Evolutionary conservation across 2,888 invertebrate species (phyloP), one percentile per base, ranked within the genome.

Genomic region (Phrixothrix hirtus): DNA sequence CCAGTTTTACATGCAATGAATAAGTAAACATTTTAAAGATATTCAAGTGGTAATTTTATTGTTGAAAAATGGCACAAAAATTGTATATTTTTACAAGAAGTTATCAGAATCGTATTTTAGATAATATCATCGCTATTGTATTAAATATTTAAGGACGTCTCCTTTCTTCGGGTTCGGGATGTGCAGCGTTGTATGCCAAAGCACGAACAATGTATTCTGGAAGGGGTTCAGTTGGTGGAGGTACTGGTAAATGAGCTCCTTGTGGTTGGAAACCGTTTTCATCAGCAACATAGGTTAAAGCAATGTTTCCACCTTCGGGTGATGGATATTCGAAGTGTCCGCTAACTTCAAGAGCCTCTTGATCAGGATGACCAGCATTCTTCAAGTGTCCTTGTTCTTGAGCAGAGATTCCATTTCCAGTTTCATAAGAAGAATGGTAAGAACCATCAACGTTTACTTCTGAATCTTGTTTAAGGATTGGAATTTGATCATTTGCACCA

Each of bases 141-240:
- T 31, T 12, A 16, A 12, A 35, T 10, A 13, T 44, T 42, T 42
- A 42, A 15, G 16, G 21, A 12, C 29, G 30, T 27, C 39, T 47
- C 32, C 39, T 47, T 2, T 15, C 32, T 9, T 47, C 47, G 5
- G 46, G 37, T 15, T 47, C 41, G 9, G 86, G 86, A 53, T 85
- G 78, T 11, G 83, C 82, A 17, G 83, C 82, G 60, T 83, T 75
- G 71, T 80, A 86, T 64, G 85, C 86, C 29, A 87, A 75, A 25
- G 86, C 84, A 68, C 84, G 84, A 67, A 83, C 86, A 31, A 87
- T 76, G 25, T 86, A 84, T 69, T 84, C 84, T 68, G 83, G 83
- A 61, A 87, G 86, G 70, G 82, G 83, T 50, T 86, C 86, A 37
- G 73, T 82, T 61, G 86, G 85, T 13, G 86, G 86, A 11, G 86